Percentiles rank a stretch among this genome's conserved stretches.
Evolutionary conservation across 1,140 invertebrate species (phyloP).

Genomic region (Drosophila auraria): DNA sequence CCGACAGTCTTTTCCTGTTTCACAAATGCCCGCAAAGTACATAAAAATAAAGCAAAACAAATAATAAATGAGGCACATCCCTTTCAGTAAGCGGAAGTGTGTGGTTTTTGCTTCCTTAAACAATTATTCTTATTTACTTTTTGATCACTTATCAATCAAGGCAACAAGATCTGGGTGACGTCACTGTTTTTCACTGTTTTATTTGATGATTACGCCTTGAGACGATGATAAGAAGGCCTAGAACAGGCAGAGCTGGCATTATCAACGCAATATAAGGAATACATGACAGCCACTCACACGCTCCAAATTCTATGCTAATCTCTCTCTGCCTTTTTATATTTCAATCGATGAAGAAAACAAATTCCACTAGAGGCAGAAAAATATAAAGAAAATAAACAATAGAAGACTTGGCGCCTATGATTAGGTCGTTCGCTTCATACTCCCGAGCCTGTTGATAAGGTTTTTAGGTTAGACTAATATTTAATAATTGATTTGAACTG

Average conservation of each 20-base stretch:
- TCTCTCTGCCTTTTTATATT: constrained; percentile 8
- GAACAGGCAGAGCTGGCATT: background rate
- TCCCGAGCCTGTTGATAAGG: constrained; percentile 12
- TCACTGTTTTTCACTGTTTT: constrained; percentile 23
- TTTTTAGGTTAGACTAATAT: constrained; percentile 55
- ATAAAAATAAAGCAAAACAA: constrained; percentile 15
- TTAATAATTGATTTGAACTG: constrained; percentile 49
- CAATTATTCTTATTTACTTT: constrained; percentile 19
- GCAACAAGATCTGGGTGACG: constrained; percentile 16
- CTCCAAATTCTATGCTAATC: constrained; percentile 47
- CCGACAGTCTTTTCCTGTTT: constrained; percentile 35
- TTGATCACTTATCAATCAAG: constrained; percentile 55
- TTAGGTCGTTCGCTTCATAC: constrained; percentile 14
- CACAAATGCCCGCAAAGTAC: constrained; percentile 30
- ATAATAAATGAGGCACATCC: constrained; percentile 24
- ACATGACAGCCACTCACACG: constrained; percentile 48
- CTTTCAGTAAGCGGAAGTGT: constrained; percentile 19
- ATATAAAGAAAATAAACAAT: constrained; percentile 1
- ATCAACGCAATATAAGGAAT: constrained; percentile 1
- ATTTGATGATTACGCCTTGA: background rate
- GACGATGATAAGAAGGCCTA: constrained; percentile 8
- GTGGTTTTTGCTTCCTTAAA: constrained; percentile 43
- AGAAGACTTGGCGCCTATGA: constrained; percentile 40
- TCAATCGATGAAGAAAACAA: constrained; percentile 29
- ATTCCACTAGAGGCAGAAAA: constrained; percentile 3